phyloP scores from a whole-genome alignment of 1,140 invertebrate species.

The Dysdera silvatica region DNA sequence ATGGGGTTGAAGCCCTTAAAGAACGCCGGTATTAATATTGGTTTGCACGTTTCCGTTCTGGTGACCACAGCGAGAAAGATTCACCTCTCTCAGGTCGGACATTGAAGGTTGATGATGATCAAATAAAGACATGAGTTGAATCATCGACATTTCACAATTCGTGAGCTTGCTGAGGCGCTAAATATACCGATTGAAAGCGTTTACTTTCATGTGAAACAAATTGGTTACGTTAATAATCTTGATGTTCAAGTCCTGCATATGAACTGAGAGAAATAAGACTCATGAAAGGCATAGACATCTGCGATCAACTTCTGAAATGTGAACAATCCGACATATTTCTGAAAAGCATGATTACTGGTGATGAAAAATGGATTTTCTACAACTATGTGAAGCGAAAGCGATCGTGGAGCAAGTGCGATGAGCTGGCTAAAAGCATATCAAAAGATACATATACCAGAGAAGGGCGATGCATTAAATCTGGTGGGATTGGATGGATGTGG shows the following conservation, averaged over 20 bases:
- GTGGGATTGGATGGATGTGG: constrained; percentile 12
- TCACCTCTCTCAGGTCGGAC: background rate
- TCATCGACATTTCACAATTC: background rate
- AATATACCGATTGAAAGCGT: background rate
- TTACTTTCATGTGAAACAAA: background rate
- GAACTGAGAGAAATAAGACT: background rate
- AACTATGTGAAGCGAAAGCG: background rate
- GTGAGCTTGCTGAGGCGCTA: background rate
- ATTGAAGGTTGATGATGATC: background rate
- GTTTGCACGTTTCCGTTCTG: background rate
- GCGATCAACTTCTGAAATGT: background rate
- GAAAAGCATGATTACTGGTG: too few species aligned
- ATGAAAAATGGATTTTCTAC: background rate
- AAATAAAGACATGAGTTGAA: background rate
- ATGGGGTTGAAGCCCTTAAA: background rate
- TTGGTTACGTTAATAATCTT: background rate
- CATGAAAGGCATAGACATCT: background rate
- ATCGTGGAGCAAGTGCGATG: background rate
- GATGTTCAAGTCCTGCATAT: background rate
- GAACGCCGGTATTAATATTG: background rate
- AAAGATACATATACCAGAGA: background rate
- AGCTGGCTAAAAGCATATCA: background rate
- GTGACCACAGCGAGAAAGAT: background rate
- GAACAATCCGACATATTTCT: background rate
- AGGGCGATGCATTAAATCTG: constrained; percentile 21